A percentile compares a stretch with the other conserved stretches of the same genome.
phyloP scores from a whole-genome alignment of 2,797 vertebrate species.

The Salmo trutta region DNA sequence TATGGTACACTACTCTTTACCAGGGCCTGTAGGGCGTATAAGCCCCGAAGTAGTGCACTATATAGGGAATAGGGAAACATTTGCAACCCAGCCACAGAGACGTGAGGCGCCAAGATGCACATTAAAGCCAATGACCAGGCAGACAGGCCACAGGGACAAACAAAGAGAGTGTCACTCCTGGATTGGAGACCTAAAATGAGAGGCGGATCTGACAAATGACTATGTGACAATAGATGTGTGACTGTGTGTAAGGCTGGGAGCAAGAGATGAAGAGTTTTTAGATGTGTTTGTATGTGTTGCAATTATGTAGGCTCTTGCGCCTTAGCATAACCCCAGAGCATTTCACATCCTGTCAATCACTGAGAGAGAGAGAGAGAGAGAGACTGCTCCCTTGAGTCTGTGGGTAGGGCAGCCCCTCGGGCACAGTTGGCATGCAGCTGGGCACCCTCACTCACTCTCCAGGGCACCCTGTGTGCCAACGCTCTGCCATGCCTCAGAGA shows the following conservation, averaged over 20 bases:
- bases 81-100: not conserved
- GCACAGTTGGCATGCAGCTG: conserved; percentile 80
- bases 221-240: conserved; percentile 64
- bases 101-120: conserved; percentile 52
- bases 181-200: conserved; percentile 45
- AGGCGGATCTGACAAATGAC: conserved; percentile 60
- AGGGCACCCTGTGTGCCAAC: conserved; percentile 63
- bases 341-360: conserved; percentile 75
- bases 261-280: not conserved
- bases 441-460: conserved; percentile 71
- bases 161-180: conserved; percentile 68
- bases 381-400: conserved; percentile 64
- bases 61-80: not conserved
- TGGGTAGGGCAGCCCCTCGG: conserved; percentile 67
- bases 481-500: conserved; percentile 42
- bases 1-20: not conserved
- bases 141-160: conserved; percentile 49
- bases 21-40: not conserved
- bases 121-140: conserved; percentile 62
- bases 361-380: conserved; percentile 37
- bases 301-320: conserved; percentile 43
- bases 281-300: conserved; percentile 40
- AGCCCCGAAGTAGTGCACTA: not conserved
- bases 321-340: conserved; percentile 75
- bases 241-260: conserved; percentile 14